Conservation (phyloP, 2,797 vertebrate species). For the Cottoperca gobio region DNA sequence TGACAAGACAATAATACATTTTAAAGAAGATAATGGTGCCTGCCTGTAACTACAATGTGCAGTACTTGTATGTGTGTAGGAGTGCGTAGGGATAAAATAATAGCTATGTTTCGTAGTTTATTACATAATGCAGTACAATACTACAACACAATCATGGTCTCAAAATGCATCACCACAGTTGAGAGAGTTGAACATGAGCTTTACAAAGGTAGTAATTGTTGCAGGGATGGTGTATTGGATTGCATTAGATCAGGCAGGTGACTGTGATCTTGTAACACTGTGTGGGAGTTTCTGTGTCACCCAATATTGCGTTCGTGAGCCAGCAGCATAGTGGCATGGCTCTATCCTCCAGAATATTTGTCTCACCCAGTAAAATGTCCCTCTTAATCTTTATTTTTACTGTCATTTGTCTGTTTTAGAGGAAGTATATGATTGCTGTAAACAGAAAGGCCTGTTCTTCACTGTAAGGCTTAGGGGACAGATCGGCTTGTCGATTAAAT, state of each 20-base stretch:
- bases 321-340: not conserved
- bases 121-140: constrained; percentile 10
- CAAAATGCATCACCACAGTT: not conserved
- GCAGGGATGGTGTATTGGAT: constrained; percentile 27
- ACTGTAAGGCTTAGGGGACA: constrained; percentile 27
- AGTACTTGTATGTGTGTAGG: not conserved
- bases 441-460: constrained; percentile 17
- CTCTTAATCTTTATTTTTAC: not conserved
- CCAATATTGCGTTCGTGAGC: not conserved
- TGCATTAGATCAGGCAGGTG: constrained; percentile 4
- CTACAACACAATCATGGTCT: not conserved
- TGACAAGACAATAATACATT: not conserved
- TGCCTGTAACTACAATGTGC: not conserved
- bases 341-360: constrained; percentile 6
- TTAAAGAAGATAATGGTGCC: not conserved
- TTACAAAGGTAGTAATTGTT: constrained; percentile 22
- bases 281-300: constrained; percentile 12
- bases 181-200: not conserved
- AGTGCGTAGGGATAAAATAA: not conserved
- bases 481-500: constrained; percentile 72
- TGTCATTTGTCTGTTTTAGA: not conserved
- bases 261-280: not conserved
- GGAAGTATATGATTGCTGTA: not conserved
- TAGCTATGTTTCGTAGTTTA: not conserved
- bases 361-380: constrained; percentile 3